Conservation (phyloP, 2,888 invertebrate species). For the Deilephila elpenor region DNA sequence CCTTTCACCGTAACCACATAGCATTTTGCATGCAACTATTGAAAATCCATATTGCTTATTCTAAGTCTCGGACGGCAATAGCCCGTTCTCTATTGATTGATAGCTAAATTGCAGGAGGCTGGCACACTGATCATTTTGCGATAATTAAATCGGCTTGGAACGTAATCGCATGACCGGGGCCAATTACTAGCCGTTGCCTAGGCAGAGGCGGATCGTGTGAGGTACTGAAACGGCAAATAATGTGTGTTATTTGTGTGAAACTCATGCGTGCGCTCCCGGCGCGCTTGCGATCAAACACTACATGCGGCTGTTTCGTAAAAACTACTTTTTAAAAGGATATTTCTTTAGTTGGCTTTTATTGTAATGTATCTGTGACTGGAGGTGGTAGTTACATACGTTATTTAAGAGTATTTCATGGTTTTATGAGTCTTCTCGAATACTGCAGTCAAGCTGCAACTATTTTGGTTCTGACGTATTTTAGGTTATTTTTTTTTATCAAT, state of each 20-base stretch:
- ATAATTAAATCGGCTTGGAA: constrained; percentile 84
- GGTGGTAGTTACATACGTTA: too few relatives aligned
- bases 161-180: constrained; percentile 83
- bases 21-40: constrained; percentile 57
- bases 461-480: too few relatives aligned
- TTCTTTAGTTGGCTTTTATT: neutral
- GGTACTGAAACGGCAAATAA: constrained; percentile 72
- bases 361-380: neutral
- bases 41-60: constrained; percentile 60
- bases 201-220: constrained; percentile 78
- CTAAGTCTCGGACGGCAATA: constrained; percentile 59
- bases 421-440: too few relatives aligned
- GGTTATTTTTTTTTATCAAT: too few relatives aligned
- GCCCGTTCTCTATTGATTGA: constrained; percentile 75
- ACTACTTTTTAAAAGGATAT: neutral
- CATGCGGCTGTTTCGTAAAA: neutral
- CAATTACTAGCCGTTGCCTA: constrained; percentile 80
- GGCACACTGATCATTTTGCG: constrained; percentile 80
- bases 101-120: constrained; percentile 83
- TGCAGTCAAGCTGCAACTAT: too few relatives aligned
- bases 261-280: constrained; percentile 69
- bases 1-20: constrained; percentile 60
- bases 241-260: constrained; percentile 77
- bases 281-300: constrained; percentile 31
- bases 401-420: too few relatives aligned